phyloP scores from a whole-genome alignment of 2,797 vertebrate species.

The Enteromius fasciolatus region DNA sequence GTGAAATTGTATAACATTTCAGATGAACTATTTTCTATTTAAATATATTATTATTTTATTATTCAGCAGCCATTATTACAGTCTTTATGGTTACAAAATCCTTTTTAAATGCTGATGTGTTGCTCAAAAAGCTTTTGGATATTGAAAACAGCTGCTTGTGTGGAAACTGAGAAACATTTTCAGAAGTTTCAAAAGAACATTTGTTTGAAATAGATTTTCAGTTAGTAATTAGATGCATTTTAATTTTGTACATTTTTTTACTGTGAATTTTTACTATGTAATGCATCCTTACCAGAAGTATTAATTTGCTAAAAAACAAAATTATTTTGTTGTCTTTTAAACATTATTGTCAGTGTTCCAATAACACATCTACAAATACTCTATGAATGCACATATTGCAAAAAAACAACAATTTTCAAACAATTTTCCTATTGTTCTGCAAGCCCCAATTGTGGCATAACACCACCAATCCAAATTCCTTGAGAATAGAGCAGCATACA shows the following conservation, averaged over 20 bases:
- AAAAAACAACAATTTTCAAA: slow-evolving; percentile 19
- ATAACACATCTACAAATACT: background rate
- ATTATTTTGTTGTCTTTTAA: background rate
- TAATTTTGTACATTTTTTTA: background rate
- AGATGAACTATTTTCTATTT: background rate
- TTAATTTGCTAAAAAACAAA: background rate
- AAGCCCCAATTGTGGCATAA: slow-evolving; percentile 18
- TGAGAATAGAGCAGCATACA: slow-evolving; percentile 27
- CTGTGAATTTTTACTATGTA: background rate
- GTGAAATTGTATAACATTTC: background rate
- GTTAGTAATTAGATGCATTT: background rate
- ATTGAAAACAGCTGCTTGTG: too few relatives aligned
- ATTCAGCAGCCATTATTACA: background rate
- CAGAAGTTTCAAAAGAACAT: background rate
- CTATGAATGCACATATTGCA: background rate
- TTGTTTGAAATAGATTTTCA: background rate
- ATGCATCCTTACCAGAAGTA: background rate
- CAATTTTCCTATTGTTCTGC: slow-evolving; percentile 30
- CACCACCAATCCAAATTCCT: slow-evolving; percentile 22
- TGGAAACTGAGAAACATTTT: background rate
- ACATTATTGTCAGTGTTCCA: background rate
- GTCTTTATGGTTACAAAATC: background rate
- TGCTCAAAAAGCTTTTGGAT: too few relatives aligned
- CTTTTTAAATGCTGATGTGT: background rate
- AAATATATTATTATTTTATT: background rate